Evolutionary conservation across 2,797 vertebrate species (phyloP), one percentile per base, ranked within the genome.

Genomic region (Psittacula echo): DNA sequence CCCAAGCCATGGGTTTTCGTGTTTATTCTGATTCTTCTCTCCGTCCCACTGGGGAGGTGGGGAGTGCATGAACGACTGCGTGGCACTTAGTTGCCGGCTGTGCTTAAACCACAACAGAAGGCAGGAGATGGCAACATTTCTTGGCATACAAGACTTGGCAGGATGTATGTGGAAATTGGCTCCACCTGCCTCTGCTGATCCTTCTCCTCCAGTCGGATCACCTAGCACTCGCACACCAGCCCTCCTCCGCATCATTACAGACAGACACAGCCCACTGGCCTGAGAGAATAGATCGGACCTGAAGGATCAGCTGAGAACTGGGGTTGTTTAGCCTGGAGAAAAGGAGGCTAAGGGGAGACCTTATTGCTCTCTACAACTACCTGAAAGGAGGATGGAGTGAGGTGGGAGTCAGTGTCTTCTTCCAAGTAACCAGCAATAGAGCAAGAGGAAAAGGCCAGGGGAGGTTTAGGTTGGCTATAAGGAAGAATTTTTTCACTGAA

Each of bases 121-220:
- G 32, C 51, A 72, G 34, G 19, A 84, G 26, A 65, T 3, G 7
- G 45, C 44, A 71, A 65, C 34, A 29, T 17, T 39, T 53, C 53
- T 51, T 19, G 47, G 81, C 21, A 51, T 30, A 21, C 8, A 51
- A 32, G 45, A 66, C 17, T 37, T 29, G 70, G n/a, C n/a, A 68
- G 54, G 50, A 60, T 21, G 2, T 26, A 41, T 0, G 0, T 13
- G 53, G 54, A 85, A 27, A 66, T 0, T 29, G 24, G 60, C n/a
- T 12, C 11, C 47, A n/a, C 13, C 23, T 71, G 27, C 39, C 66
- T 30, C 34, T 78, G 47, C 50, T 32, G 47, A 58, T 68, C 54
- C 29, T 64, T 39, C 62, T 90, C 18, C 44, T 83, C 61, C 56
- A 50, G 54, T 10, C 2, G 2, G 39, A 85, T n/a, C 42, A 65